These are phyloP conservation scores for Thaleichthys pacificus DNA, from an alignment of 2,797 vertebrate species.

Conservation along the genomic window DNA sequence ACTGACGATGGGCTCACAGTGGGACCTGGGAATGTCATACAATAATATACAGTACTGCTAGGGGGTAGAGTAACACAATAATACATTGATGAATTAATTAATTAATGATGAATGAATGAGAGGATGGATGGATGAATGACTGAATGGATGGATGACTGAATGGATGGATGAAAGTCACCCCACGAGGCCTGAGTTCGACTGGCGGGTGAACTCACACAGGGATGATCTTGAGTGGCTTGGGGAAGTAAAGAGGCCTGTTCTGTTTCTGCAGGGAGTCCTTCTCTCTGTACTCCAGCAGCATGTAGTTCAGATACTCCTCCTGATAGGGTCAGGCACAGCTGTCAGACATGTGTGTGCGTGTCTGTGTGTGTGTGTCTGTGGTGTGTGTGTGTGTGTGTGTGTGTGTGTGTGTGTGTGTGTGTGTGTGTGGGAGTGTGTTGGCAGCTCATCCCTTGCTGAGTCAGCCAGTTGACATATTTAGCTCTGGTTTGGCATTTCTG, in stretches of 20 bases:
- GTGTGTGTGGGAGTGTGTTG: not conserved
- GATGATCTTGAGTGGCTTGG: conserved; percentile 33
- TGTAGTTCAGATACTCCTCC: conserved; percentile 48
- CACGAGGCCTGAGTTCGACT: not conserved
- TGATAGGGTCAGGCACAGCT: conserved; percentile 15
- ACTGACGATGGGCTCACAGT: conserved; percentile 21
- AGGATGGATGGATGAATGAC: not conserved
- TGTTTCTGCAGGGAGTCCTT: conserved; percentile 42
- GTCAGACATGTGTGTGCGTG: not conserved
- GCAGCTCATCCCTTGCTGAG: too few relatives aligned
- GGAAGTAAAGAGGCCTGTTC: conserved; percentile 42
- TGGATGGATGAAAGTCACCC: too few relatives aligned
- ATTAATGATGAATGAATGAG: not conserved
- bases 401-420: not conserved
- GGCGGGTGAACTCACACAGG: conserved; percentile 37
- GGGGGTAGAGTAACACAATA: not conserved
- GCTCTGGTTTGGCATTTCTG: not conserved
- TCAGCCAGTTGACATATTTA: conserved; percentile 1
- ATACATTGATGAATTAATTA: not conserved
- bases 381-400: not conserved
- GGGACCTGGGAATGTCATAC: conserved; percentile 3
- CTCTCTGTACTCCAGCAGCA: conserved; percentile 48
- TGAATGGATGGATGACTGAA: too few relatives aligned
- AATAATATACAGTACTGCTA: not conserved
- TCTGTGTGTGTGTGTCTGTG: not conserved